These are phyloP conservation scores for Ramphastos sulfuratus DNA, from an alignment of 2,113 vertebrate species.

Conservation along the genomic window DNA sequence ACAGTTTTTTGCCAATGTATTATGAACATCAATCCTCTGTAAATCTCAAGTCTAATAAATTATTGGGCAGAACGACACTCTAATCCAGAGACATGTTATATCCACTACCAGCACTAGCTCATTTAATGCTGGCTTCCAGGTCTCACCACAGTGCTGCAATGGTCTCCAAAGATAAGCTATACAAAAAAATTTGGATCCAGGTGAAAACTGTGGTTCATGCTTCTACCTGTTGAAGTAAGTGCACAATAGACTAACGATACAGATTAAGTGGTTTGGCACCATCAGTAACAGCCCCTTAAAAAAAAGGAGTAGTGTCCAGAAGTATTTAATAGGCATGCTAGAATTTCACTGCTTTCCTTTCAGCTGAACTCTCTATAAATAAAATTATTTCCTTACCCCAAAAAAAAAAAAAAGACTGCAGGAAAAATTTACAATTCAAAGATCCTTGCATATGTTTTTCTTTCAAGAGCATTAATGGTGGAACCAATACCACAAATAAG, in stretches of 20 bases:
- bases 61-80: neutral
- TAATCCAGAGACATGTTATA: neutral
- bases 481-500: neutral
- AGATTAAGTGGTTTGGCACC: accelerated
- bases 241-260: neutral
- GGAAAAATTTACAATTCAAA: neutral
- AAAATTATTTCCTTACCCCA: neutral
- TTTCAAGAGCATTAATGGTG: neutral
- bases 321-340: neutral
- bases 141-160: neutral
- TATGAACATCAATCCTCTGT: neutral
- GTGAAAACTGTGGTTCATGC: neutral
- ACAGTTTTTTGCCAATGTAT: neutral
- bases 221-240: neutral
- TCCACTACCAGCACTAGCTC: neutral
- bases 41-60: neutral
- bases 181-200: neutral
- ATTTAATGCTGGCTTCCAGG: neutral
- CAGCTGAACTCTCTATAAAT: neutral
- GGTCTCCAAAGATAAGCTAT: neutral
- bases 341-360: conserved; percentile 31
- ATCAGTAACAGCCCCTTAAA: neutral
- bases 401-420: neutral
- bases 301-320: neutral
- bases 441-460: neutral